These are phyloP conservation scores for Atrina japonica DNA, from an alignment of 2,888 invertebrate species.

Conservation along the genomic window DNA sequence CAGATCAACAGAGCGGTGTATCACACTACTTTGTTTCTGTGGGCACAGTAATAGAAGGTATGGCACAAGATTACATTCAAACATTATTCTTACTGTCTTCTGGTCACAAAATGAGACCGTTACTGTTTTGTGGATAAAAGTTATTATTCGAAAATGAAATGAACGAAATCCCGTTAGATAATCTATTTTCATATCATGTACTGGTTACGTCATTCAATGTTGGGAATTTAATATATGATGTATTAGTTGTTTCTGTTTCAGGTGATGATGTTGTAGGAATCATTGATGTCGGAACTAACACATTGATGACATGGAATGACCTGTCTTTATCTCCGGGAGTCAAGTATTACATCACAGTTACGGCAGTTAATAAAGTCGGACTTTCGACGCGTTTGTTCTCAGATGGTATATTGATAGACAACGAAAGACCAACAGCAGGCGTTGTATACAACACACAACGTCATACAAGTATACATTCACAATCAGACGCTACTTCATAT, in stretches of 20 bases:
- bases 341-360: slow-evolving; percentile 49
- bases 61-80: no score
- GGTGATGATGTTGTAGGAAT: slow-evolving; percentile 12
- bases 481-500: no score
- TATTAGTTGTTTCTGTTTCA: slow-evolving; percentile 21
- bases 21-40: not conserved
- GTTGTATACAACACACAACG: slow-evolving; percentile 50
- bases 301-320: slow-evolving; percentile 12
- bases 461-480: slow-evolving; percentile 33
- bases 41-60: slow-evolving; percentile 15
- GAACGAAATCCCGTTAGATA: not conserved
- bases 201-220: not conserved
- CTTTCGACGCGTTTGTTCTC: slow-evolving; percentile 45
- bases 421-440: slow-evolving; percentile 27
- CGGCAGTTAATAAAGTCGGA: slow-evolving; percentile 51
- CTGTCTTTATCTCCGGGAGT: slow-evolving; percentile 34
- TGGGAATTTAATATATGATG: not conserved
- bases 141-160: slow-evolving; percentile 14
- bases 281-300: slow-evolving; percentile 8
- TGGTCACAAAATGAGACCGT: slow-evolving; percentile 4
- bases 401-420: slow-evolving; percentile 56
- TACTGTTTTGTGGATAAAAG: slow-evolving; percentile 15
- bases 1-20: slow-evolving; percentile 6
- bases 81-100: no score
- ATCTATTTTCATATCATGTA: slow-evolving; percentile 9